Base-by-base conservation (phyloP, 2,888 invertebrate species). In the Ectemnius cavifrons region DNA sequence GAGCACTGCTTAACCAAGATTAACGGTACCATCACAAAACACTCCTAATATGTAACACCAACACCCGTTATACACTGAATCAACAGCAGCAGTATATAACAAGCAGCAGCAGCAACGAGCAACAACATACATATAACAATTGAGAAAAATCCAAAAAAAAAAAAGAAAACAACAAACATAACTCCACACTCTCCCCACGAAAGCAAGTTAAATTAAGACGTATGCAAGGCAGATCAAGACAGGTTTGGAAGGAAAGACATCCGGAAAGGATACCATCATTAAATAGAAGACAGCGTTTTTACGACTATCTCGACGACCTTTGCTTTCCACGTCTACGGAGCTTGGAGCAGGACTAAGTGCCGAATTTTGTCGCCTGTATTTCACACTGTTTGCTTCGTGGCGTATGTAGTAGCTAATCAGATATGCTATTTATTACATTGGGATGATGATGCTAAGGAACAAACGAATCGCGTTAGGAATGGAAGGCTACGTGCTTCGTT, bases 1-100 rank as follows among this genome's bases (percentile, higher is more conserved):
- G 90, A 93, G 93, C 92, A 93, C 92, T 90, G 93, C 93, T 92
- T 93, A 93, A 88, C 81, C 83, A 82, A 79, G 69, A 81, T 59
- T 70, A 81, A 82, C 75, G 78, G 77, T 80, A 78, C 84, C 85
- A 84, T 83, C 79, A 80, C 71, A 61, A 37, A 63, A 80, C 83
- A 84, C 84, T 81, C 83, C 83, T 77, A 84, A 78, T 75, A 82
- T 79, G 79, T 83, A 87, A 86, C 87, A 86, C 86, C 84, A 86
- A 84, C 84, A 86, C 84, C 85, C 81, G 85, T 84, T 84, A 81
- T 83, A 81, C 85, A 82, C 80, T 79, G 84, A 85, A 84, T 81
- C 78, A 79, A 73, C 84, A 82, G 71, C 77, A 73, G 45, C 77
- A 27, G 23, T 63, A 59, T 63, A 59, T 2, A 74, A 71, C 73